Base-by-base conservation (phyloP, 1,140 invertebrate species). In the Cecropterus lyciades region DNA sequence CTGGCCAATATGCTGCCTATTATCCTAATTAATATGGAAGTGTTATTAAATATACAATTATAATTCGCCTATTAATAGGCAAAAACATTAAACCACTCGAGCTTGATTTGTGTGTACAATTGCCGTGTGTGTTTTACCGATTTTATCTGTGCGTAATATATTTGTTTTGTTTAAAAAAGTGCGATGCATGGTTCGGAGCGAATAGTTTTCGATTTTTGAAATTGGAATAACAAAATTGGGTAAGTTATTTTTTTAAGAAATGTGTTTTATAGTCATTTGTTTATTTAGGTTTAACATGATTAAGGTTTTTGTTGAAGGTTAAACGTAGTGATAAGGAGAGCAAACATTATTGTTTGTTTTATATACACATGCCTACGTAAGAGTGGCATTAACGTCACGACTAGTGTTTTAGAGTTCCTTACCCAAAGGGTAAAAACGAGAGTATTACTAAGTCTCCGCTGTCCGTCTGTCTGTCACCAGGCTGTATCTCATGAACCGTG, bases 61-160 rank as follows among this genome's bases (percentile, higher is more conserved):
- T 33, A 60, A 48, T 48, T 48, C 43, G 20, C 43, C 42, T 59
- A 59, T 33, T 59, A 30, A 46, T 59, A 46, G 56, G 56, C 20
- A 27, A 59, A 59, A 59, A 59, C 56, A 59, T 59, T 59, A 46
- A 45, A 45, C 6, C 20, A 27, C 17, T 65, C 42, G 55, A 62
- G 63, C 20, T 65, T 27, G n/a, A 56, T 65, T 65, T 65, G 56
- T 65, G 33, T 40, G 30, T 33, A 57, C 24, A 69, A 69, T 57
- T 51, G 24, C 40, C 45, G 16, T 51, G 67, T 64, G 51, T 53
- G 49, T 66, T 56, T 65, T 66, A 10, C 33, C 53, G 37, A 59
- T 53, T 70, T 65, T 66, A 30, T 30, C n/a, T 40, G 51, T 52
- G 24, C 27, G 3, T 37, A 65, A 24, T 46, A 17, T n/a, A 11